These are phyloP conservation scores for Amblyopsis rosae DNA, from an alignment of 2,113 vertebrate genomes.

Conservation along the genomic window DNA sequence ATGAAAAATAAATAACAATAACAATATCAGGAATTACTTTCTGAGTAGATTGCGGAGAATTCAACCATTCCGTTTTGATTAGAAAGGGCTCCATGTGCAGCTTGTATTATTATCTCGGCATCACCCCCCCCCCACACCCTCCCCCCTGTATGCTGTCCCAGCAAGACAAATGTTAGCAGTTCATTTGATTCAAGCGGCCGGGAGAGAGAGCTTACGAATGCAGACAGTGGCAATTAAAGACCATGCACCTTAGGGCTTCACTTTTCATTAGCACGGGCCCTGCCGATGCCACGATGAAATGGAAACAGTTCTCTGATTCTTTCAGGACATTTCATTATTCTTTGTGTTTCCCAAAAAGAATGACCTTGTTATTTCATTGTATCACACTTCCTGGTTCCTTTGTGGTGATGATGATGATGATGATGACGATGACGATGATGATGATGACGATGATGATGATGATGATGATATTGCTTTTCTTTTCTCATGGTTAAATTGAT, in stretches of 20 bases:
- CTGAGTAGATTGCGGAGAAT: background rate
- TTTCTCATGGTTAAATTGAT: too few relatives aligned
- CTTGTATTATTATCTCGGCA: slow-evolving; percentile 47
- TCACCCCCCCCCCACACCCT: slow-evolving; percentile 26
- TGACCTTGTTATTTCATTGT: too few relatives aligned
- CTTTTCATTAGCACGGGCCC: too few relatives aligned
- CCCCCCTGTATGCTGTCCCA: slow-evolving; percentile 80
- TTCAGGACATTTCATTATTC: too few relatives aligned
- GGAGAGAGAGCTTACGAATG: slow-evolving; percentile 81
- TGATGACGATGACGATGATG: too few relatives aligned
- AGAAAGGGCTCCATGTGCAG: slow-evolving; percentile 55
- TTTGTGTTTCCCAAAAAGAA: too few relatives aligned
- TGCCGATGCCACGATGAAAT: too few relatives aligned
- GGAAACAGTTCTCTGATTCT: too few relatives aligned
- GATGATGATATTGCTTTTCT: too few relatives aligned
- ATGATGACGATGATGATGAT: too few relatives aligned
- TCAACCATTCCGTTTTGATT: slow-evolving; percentile 47
- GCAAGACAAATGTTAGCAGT: slow-evolving; percentile 81
- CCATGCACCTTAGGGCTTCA: slow-evolving; percentile 37
- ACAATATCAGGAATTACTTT: background rate
- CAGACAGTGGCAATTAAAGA: slow-evolving; percentile 81
- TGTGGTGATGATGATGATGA: too few relatives aligned
- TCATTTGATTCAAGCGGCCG: slow-evolving; percentile 83
- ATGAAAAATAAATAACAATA: background rate
- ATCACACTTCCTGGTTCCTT: too few relatives aligned